Percentiles rank a stretch among this genome's conserved stretches.
These are phyloP conservation scores for Cyphomyrus plagiostoma DNA, from an alignment of 2,113 vertebrate genomes.

Conservation along the genomic window DNA sequence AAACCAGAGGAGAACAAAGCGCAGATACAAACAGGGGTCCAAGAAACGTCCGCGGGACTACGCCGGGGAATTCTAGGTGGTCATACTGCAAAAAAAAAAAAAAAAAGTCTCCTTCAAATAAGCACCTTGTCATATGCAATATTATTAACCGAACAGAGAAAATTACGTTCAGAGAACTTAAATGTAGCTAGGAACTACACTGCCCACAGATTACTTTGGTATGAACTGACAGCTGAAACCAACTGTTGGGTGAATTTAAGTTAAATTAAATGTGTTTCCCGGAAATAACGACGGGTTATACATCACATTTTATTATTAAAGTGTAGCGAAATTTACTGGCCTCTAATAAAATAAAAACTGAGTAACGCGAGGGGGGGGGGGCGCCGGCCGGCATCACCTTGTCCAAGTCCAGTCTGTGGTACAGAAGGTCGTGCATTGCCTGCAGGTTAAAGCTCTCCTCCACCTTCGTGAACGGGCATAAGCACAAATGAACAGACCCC, in stretches of 20 bases:
- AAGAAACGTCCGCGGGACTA: slow-evolving; percentile 87
- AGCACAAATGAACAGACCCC: slow-evolving; percentile 65
- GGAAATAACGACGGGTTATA: neutral
- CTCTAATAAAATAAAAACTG: neutral
- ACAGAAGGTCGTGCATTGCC: slow-evolving; percentile 84
- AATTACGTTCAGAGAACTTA: neutral
- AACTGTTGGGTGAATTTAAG: neutral
- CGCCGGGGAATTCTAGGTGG: slow-evolving; percentile 89
- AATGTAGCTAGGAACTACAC: neutral
- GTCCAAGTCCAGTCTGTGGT: slow-evolving; percentile 72
- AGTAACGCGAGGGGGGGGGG: neutral
- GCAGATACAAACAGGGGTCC: slow-evolving; percentile 75
- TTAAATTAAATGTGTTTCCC: neutral
- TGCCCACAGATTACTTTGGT: neutral
- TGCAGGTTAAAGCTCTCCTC: slow-evolving; percentile 96
- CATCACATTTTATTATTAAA: neutral
- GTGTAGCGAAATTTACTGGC: neutral
- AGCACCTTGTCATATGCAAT: neutral
- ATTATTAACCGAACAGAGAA: neutral
- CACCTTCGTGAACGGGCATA: slow-evolving; percentile 89
- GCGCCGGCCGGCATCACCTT: slow-evolving; percentile 60
- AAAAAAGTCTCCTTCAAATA: neutral
- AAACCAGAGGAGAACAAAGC: slow-evolving; percentile 69
- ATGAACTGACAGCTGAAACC: neutral
- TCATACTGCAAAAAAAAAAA: slow-evolving; percentile 74